Base-by-base conservation (phyloP, 2,888 invertebrate genomes). In the Caenorhabditis angaria region DNA sequence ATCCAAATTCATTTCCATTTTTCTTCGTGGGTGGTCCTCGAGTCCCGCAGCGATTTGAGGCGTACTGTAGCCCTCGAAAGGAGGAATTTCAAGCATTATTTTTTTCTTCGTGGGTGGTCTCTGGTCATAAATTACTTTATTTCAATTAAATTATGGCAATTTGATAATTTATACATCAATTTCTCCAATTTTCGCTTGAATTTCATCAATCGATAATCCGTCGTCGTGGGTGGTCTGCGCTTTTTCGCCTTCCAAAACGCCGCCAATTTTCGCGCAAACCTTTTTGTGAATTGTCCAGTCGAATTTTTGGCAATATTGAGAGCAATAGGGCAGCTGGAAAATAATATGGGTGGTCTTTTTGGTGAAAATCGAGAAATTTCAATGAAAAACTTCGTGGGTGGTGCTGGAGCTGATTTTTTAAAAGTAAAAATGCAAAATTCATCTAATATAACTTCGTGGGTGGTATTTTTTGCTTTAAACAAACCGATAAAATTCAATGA, bases 231-330 rank as follows among this genome's bases (percentile, higher is more conserved):
- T 4, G 24, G 24, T 27, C 5, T 24, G 14, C 2, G 47, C 2
- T 29, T 29, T 54, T 0, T 63, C 58, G 14, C 55, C 65, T 41
- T 70, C 66, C 29, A 82, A 64, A 1, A 41, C 18, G 10, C 41
- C 18, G 18, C 41, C 6, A 14, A 41, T 41, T 14, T 77, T 65
- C 1, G 64, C 58, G 47, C 82, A 82, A 28, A 78, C 68, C 63
- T 75, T 80, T 65, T 90, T 91, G 82, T 90, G 90, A 8, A 88
- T 88, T 41, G 87, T 80, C 90, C 90, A 91, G 80, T 90, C 96
- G 56, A 96, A 90, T 78, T 94, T 92, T 88, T 99, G 97, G 88
- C 99, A 99, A 86, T 93, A 93, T 70, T 93, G 91, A 88, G 94
- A 93, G 89, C 97, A 99, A 88, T 99, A 99, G 88, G 93, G 92